Evolutionary conservation across 2,888 invertebrate genomes (phyloP), one percentile per base, ranked within the genome.

Genomic region (Drosophila sordidula): DNA sequence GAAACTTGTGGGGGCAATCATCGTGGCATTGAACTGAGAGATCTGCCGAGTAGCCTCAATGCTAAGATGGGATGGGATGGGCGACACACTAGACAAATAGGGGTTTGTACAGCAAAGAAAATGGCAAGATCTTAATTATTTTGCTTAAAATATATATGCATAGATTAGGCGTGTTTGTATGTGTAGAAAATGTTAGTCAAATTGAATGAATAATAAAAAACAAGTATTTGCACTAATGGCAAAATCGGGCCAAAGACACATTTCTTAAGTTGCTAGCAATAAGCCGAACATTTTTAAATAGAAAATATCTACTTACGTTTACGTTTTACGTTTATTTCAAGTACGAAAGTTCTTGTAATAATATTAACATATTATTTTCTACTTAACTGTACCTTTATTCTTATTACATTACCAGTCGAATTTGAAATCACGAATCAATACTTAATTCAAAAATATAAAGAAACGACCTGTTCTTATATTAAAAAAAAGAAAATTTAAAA

Each of bases 11-110:
- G 50, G 41, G 58, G 67, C 47, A 58, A 67, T 58, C 38, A 68
- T 52, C 52, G 67, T 67, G 67, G 68, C 68, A 67, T 68, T 67
- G 68, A 65, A 66, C 61, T 66, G 58, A 26, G 25, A 39, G 57
- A 51, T 65, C 56, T 45, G 22, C 32, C 38, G 25, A 41, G 14
- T 25, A 39, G 6, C 25, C 42, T 54, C 46, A 47, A 44, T 44
- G 49, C 29, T 22, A 63, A 63, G 63, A 63, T n/a, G n/a, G n/a
- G n/a, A n/a, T n/a, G n/a, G 63, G 63, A 63, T 62, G 63, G 63
- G 9, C 46, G 14, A 4, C 3, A 26, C 26, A 38, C 39, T 39
- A 6, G 18, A 5, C 32, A 8, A 38, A 39, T 57, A 14, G 14
- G 22, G 22, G 16, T 3, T 52, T 25, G 11, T n/a, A 18, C 29